Percentiles rank a stretch among this genome's conserved stretches.
These are phyloP conservation scores for Druon quercuslanigerum DNA, from an alignment of 1,140 invertebrate genomes.

Conservation along the genomic window DNA sequence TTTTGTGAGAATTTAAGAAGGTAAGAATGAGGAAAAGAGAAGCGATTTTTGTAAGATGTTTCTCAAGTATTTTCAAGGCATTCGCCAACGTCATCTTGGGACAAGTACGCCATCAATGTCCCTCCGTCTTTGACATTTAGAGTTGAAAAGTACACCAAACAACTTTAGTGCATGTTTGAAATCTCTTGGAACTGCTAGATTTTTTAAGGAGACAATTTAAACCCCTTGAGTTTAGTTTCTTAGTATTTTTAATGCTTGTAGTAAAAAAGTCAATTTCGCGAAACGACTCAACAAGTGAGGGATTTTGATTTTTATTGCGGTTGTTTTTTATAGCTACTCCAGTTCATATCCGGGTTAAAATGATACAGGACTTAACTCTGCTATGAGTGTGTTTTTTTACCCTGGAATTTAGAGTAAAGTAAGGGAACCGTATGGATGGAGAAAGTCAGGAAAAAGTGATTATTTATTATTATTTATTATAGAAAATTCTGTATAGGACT, in stretches of 20 bases:
- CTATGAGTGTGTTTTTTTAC: too few relatives aligned
- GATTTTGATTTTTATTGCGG: not conserved
- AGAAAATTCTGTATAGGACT: too few relatives aligned
- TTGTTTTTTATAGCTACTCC: not conserved
- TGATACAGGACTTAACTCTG: too few relatives aligned
- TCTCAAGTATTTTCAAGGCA: not conserved
- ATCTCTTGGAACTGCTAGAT: not conserved
- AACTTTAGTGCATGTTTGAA: slow-evolving; percentile 25
- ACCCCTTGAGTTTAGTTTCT: not conserved
- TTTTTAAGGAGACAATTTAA: slow-evolving; percentile 3
- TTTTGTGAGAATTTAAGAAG: not conserved
- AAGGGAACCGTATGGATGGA: too few relatives aligned
- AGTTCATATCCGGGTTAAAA: not conserved
- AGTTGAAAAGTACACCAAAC: slow-evolving; percentile 26
- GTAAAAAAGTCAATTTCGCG: not conserved
- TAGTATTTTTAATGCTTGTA: not conserved
- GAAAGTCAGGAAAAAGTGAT: too few relatives aligned
- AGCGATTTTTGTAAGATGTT: slow-evolving; percentile 14
- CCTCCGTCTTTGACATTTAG: slow-evolving; percentile 11
- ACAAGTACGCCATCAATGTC: slow-evolving; percentile 21
- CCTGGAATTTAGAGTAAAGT: too few relatives aligned
- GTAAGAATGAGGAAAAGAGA: not conserved
- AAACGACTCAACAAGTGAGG: not conserved
- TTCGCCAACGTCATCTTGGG: slow-evolving; percentile 6
- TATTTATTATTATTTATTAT: too few relatives aligned